Conservation (phyloP, 2,888 invertebrate genomes). For the Xanthia icteritia region DNA sequence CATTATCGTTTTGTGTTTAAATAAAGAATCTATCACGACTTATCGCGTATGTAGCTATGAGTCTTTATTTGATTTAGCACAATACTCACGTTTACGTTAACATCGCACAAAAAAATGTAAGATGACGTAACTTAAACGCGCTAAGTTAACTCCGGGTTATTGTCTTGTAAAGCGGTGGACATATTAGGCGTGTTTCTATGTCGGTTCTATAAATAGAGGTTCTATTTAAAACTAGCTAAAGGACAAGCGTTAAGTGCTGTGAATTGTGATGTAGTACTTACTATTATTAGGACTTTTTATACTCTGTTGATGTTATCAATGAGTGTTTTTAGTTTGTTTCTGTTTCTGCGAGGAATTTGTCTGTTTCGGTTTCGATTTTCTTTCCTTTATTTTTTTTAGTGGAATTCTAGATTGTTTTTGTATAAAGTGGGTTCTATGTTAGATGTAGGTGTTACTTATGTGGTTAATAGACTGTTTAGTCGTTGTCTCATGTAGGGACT, state of each 20-base stretch:
- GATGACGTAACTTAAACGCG: constrained; percentile 57
- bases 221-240: constrained; percentile 61
- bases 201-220: constrained; percentile 60
- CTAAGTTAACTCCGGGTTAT: constrained; percentile 60
- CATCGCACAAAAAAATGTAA: constrained; percentile 15
- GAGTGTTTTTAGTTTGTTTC: constrained; percentile 31
- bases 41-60: constrained; percentile 11
- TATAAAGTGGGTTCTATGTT: neutral
- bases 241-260: constrained; percentile 44
- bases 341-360: constrained; percentile 16
- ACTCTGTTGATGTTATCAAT: constrained; percentile 43
- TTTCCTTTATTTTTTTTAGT: neutral
- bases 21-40: constrained; percentile 19
- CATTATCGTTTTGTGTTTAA: constrained; percentile 5
- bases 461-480: neutral
- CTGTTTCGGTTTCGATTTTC: constrained; percentile 11
- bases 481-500: neutral
- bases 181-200: constrained; percentile 52
- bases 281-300: constrained; percentile 42
- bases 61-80: constrained; percentile 50
- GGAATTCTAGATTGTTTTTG: constrained; percentile 1
- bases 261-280: constrained; percentile 26
- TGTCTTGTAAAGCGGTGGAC: constrained; percentile 43
- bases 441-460: too few relatives aligned
- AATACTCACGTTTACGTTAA: constrained; percentile 42